Percentiles rank a stretch among this genome's conserved stretches.
Evolutionary conservation across 2,888 invertebrate species (phyloP).

Genomic region (Lissonota sp.): DNA sequence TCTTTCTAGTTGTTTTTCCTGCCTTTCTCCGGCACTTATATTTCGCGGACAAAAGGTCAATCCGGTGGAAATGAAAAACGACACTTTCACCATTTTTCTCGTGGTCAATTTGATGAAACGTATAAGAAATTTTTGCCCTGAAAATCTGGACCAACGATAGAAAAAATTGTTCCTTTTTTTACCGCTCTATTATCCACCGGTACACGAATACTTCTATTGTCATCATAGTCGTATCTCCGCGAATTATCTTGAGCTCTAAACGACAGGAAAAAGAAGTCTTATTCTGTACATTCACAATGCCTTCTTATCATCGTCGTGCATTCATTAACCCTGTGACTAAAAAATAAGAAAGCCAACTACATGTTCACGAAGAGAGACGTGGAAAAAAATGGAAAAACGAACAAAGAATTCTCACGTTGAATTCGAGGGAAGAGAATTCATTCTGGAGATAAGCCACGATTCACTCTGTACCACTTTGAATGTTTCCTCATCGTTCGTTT

Average conservation of each 20-base stretch:
- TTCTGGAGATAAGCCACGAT: slow-evolving; percentile 5
- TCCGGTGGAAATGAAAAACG: slow-evolving; percentile 7
- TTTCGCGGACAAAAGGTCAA: slow-evolving; percentile 5
- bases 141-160: too few relatives aligned
- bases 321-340: slow-evolving; percentile 50
- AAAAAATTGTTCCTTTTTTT: too few relatives aligned
- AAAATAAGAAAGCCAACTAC: slow-evolving; percentile 5
- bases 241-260: slow-evolving; percentile 9
- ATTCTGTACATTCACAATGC: slow-evolving; percentile 36
- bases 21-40: not conserved
- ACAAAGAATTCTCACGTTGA: slow-evolving; percentile 2
- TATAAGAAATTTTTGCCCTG: too few relatives aligned
- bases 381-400: not conserved
- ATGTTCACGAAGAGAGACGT: not conserved
- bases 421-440: not conserved
- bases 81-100: slow-evolving; percentile 23
- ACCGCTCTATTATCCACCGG: too few relatives aligned
- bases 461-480: not conserved
- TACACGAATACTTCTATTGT: not conserved
- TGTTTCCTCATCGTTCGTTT: slow-evolving; percentile 1
- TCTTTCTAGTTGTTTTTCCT: not conserved
- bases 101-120: too few relatives aligned
- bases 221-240: not conserved
- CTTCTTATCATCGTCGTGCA: slow-evolving; percentile 31
- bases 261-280: not conserved